These are phyloP conservation scores for Amphilophus citrinellus DNA, from an alignment of 2,113 vertebrate genomes.

Conservation along the genomic window DNA sequence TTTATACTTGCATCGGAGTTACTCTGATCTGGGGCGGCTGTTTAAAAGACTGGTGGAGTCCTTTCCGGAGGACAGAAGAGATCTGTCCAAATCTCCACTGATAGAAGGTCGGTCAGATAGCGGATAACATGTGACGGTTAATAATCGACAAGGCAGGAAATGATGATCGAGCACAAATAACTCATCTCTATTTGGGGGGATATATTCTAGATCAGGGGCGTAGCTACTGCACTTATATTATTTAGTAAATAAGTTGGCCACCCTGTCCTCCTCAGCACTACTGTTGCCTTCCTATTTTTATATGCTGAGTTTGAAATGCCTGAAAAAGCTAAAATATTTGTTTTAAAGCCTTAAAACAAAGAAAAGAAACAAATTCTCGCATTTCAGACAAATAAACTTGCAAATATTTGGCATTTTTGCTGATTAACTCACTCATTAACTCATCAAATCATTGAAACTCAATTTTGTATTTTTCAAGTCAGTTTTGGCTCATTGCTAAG, in stretches of 20 bases:
- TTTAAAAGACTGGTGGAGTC: conserved; percentile 89
- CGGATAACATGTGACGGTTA: not conserved
- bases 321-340: not conserved
- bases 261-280: not conserved
- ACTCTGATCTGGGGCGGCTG: conserved; percentile 90
- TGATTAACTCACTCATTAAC: too few relatives aligned
- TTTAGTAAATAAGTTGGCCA: not conserved
- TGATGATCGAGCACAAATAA: not conserved
- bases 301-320: not conserved
- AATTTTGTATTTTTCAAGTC: not conserved
- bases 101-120: conserved; percentile 88
- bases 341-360: not conserved
- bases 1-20: conserved; percentile 93
- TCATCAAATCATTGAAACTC: not conserved
- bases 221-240: not conserved
- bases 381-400: not conserved
- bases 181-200: not conserved
- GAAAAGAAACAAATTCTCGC: not conserved
- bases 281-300: too few relatives aligned
- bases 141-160: conserved; percentile 8
- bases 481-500: not conserved
- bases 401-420: not conserved
- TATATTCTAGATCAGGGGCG: not conserved
- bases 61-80: conserved; percentile 90
- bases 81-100: conserved; percentile 87